phyloP scores from a whole-genome alignment of 2,888 invertebrate genomes.

The Gonocerus acuteangulatus region DNA sequence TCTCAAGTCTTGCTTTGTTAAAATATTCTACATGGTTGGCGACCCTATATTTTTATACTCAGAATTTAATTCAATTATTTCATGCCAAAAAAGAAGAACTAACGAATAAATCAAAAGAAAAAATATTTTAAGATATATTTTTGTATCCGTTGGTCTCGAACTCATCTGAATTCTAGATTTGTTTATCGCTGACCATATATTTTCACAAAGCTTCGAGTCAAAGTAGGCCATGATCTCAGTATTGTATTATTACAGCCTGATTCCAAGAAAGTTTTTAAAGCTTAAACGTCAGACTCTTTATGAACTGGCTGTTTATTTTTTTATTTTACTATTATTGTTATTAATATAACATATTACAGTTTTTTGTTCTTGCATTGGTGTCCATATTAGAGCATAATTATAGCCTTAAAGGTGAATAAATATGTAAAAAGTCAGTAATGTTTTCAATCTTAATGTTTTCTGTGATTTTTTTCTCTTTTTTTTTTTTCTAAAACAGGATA shows the following conservation, averaged over 20 bases:
- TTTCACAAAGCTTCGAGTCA: constrained; percentile 25
- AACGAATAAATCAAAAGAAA: neutral
- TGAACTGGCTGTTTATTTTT: neutral
- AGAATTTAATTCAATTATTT: constrained; percentile 11
- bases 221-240: constrained; percentile 25
- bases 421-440: neutral
- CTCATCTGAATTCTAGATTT: neutral
- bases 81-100: constrained; percentile 8
- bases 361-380: no score
- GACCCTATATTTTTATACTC: constrained; percentile 19
- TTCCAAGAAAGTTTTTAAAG: constrained; percentile 1
- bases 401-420: neutral
- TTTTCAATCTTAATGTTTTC: constrained; percentile 13
- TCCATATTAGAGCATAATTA: neutral
- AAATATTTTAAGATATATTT: constrained; percentile 19
- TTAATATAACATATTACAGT: no score
- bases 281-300: neutral
- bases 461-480: no score
- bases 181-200: constrained; percentile 21
- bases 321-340: neutral
- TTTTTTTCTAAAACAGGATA: constrained; percentile 20
- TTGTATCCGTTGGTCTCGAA: constrained; percentile 16
- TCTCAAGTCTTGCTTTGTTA: constrained; percentile 21
- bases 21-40: constrained; percentile 13
- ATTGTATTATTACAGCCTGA: constrained; percentile 21